A percentile compares a stretch with the other conserved stretches of the same genome.
These are phyloP conservation scores for Mormyrus lacerda DNA, from an alignment of 2,113 vertebrate species.

Conservation along the genomic window DNA sequence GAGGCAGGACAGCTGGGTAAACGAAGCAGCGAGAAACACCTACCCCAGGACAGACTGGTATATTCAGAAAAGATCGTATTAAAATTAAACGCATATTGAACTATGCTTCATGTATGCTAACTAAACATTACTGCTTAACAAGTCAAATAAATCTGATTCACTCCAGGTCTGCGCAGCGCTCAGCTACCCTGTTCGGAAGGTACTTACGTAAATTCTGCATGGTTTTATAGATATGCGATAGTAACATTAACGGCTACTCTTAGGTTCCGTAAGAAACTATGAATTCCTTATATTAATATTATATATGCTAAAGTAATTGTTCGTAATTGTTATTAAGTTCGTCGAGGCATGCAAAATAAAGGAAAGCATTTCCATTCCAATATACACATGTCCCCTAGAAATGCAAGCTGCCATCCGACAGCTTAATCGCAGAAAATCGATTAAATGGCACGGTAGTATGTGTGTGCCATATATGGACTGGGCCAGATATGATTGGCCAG, in stretches of 20 bases:
- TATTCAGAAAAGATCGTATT: neutral
- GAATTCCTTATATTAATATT: neutral
- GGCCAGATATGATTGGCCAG: slow-evolving; percentile 32
- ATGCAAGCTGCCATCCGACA: neutral
- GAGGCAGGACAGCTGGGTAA: neutral
- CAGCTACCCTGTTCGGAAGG: neutral
- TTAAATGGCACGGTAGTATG: neutral
- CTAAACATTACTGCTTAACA: neutral
- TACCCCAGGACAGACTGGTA: neutral
- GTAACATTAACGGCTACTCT: neutral
- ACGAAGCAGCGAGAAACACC: neutral
- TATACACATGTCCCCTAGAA: neutral
- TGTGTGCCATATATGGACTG: neutral
- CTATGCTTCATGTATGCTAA: neutral
- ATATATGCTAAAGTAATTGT: neutral
- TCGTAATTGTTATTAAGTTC: neutral
- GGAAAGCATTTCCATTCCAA: neutral
- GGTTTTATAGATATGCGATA: neutral
- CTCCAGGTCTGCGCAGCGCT: neutral
- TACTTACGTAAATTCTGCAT: neutral
- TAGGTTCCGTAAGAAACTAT: neutral
- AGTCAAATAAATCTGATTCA: neutral
- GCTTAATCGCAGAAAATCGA: neutral
- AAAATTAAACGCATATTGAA: neutral
- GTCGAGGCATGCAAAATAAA: neutral